phyloP scores from a whole-genome alignment of 92 coral and sea anemone genomes.

The Metridium senile region DNA sequence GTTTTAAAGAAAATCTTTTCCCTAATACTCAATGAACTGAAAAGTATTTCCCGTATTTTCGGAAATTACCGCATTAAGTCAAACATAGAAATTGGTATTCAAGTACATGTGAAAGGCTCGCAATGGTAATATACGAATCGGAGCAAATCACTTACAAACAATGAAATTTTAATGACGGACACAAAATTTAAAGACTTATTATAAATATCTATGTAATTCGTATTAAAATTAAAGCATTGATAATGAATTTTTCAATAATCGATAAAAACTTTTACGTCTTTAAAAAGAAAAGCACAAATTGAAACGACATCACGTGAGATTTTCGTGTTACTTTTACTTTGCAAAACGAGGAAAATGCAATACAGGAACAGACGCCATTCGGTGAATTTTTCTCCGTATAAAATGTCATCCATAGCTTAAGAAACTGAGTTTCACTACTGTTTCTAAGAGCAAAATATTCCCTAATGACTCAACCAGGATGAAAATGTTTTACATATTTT shows the following conservation, averaged over 20 bases:
- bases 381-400: not conserved
- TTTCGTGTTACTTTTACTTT: not conserved
- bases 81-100: conserved; percentile 47
- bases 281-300: not conserved
- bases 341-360: no score
- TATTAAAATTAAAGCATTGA: not conserved
- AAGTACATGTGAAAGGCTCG: conserved; percentile 32
- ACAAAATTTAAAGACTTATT: not conserved
- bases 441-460: conserved; percentile 3
- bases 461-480: conserved; percentile 5
- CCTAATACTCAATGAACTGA: conserved; percentile 47
- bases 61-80: conserved; percentile 51
- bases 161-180: not conserved
- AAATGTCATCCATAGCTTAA: not conserved
- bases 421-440: not conserved
- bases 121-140: conserved; percentile 10
- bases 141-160: conserved; percentile 19
- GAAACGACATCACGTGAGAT: not conserved
- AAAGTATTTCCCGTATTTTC: conserved; percentile 49
- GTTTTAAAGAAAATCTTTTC: conserved; percentile 19
- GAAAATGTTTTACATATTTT: conserved; percentile 25
- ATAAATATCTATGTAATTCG: not conserved
- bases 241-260: not conserved
- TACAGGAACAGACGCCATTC: no score
- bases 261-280: not conserved